phyloP scores from a whole-genome alignment of 2,888 invertebrate genomes.

The Napeogenes sylphis region DNA sequence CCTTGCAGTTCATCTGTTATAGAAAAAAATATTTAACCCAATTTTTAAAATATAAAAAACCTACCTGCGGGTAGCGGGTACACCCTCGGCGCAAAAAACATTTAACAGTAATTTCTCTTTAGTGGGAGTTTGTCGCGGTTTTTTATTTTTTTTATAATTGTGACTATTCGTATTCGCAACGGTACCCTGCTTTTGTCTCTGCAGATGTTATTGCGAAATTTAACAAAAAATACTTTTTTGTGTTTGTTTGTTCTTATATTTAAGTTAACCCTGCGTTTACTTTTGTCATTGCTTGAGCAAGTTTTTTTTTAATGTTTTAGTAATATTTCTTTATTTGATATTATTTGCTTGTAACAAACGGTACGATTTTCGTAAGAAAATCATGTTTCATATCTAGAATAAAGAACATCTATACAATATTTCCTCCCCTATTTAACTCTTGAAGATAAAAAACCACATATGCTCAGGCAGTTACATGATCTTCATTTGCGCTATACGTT shows the following conservation, averaged over 20 bases:
- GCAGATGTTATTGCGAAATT: conserved; percentile 54
- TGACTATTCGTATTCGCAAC: conserved; percentile 52
- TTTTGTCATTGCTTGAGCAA: neutral
- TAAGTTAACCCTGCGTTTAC: conserved; percentile 15
- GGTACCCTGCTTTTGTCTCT: conserved; percentile 58
- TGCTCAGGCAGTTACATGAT: no score
- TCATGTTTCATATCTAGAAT: no score
- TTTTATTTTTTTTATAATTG: conserved; percentile 51
- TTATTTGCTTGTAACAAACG: no score
- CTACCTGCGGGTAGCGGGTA: conserved; percentile 71
- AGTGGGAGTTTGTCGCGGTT: conserved; percentile 49
- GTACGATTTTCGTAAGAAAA: no score
- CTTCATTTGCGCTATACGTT: no score
- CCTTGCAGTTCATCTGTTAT: conserved; percentile 67
- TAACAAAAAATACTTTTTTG: conserved; percentile 30
- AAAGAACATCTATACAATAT: no score
- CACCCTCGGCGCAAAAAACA: conserved; percentile 48
- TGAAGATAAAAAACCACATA: no score
- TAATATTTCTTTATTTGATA: no score
- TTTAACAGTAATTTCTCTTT: conserved; percentile 58
- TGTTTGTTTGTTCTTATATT: conserved; percentile 5
- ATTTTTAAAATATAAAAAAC: conserved; percentile 60
- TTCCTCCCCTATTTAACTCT: no score
- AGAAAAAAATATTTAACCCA: conserved; percentile 67
- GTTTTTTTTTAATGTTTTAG: neutral